Conservation (phyloP, 2,113 vertebrate species). For the Corythornis vintsioides region DNA sequence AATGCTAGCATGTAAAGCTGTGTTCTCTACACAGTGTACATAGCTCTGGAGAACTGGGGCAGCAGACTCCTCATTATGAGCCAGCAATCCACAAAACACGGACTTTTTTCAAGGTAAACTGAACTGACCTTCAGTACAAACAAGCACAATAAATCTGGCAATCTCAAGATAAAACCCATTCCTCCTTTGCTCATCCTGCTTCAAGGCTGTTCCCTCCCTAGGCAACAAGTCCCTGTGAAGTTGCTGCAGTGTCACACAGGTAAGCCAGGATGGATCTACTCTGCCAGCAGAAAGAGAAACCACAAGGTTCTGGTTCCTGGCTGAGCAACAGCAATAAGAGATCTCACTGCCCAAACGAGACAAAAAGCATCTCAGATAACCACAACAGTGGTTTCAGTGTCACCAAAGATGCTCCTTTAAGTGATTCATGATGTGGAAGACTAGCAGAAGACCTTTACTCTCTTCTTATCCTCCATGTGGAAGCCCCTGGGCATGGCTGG, state of each 20-base stretch:
- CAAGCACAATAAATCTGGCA: neutral
- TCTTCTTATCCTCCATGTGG: neutral
- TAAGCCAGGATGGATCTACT: neutral
- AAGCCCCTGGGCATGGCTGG: neutral
- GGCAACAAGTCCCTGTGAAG: rapidly evolving
- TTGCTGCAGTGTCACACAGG: neutral
- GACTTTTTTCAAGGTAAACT: neutral
- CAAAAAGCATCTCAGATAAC: neutral
- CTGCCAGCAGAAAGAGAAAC: neutral
- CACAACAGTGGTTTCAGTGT: neutral
- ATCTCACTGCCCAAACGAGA: neutral
- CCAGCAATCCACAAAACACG: neutral
- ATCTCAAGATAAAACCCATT: neutral
- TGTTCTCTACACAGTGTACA: neutral
- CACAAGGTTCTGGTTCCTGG: neutral
- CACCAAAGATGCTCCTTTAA: neutral
- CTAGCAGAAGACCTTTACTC: neutral
- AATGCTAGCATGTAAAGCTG: neutral
- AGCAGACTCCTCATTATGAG: neutral
- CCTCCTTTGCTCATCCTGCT: neutral
- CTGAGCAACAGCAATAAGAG: rapidly evolving
- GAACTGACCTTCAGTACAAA: neutral
- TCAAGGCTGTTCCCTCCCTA: neutral
- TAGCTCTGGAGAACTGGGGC: neutral
- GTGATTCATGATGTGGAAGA: too few relatives aligned